Base-by-base conservation (phyloP, 2,113 vertebrate genomes). In the Nerophis ophidion region DNA sequence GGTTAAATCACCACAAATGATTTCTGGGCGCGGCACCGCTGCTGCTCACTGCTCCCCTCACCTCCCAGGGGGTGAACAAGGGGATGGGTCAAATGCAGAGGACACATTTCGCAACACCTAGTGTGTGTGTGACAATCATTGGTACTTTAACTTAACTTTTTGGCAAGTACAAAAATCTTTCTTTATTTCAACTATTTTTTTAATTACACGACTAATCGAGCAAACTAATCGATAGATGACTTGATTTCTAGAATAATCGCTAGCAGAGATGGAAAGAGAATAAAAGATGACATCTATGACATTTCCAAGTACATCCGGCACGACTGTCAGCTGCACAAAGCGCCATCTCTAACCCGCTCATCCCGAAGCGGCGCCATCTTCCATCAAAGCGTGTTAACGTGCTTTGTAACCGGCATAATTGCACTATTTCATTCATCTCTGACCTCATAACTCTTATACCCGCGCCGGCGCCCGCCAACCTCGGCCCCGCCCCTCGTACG, bases 381-480 rank as follows among this genome's bases (percentile, higher is more conserved):
- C 72, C 70, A 79, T 86, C 79, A 77, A 73, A 87, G 79, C 53
- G 63, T 70, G 76, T 66, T 73, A 66, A 82, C 60, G 64, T 75
- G 58, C 78, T 58, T 75, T 81, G 82, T 75, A 76, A 84, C 71
- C 63, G 57, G 76, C 65, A 82, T 88, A 88, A 89, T 86, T 88
- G 84, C 79, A 74, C 75, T 60, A 71, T 86, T 80, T 72, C 76
- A 85, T 84, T 90, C 84, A 87, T 89, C 84, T 73, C 71, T 82
- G 81, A 81, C 85, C 84, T 79, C 84, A 75, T 81, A 76, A 81
- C 81, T 84, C 75, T 75, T 75, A 45, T 61, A 71, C 79, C 65
- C 61, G 59, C 67, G 56, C 64, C 57, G 72, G 15, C 61, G 60
- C 73, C 63, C 74, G 66, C 74, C 69, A 81, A 77, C 73, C 72